Evolutionary conservation across 2,888 invertebrate species (phyloP).

Genomic region (Hermaeophaga mercurialis): DNA sequence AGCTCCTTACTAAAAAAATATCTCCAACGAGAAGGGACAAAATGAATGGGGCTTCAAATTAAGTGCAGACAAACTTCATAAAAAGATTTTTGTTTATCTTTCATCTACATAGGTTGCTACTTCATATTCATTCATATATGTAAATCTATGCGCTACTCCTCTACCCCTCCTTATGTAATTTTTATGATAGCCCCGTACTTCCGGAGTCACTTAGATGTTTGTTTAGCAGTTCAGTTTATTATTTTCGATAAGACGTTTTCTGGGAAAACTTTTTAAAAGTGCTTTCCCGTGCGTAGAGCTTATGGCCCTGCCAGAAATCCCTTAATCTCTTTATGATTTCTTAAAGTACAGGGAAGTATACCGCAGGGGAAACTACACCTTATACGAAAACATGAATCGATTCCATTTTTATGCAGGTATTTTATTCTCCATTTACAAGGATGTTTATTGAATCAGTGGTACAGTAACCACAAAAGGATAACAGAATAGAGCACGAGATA

Average conservation of each 20-base stretch:
- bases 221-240: slow-evolving; percentile 41
- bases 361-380: background rate
- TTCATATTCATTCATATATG: slow-evolving; percentile 33
- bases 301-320: slow-evolving; percentile 40
- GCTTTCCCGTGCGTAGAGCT: slow-evolving; percentile 41
- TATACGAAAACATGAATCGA: background rate
- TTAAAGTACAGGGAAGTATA: slow-evolving; percentile 40
- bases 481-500: too few species aligned
- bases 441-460: too few species aligned
- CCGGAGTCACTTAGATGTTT: slow-evolving; percentile 33
- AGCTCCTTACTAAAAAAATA: background rate
- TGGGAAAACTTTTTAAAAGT: slow-evolving; percentile 39
- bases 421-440: too few species aligned
- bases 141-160: slow-evolving; percentile 30
- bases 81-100: slow-evolving; percentile 14
- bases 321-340: slow-evolving; percentile 49
- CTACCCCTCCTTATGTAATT: slow-evolving; percentile 28
- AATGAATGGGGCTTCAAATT: slow-evolving; percentile 3
- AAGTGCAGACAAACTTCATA: slow-evolving; percentile 15
- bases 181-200: slow-evolving; percentile 30
- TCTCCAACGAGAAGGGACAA: background rate
- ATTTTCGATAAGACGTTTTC: slow-evolving; percentile 48
- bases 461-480: too few species aligned
- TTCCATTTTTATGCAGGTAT: too few species aligned
- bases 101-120: slow-evolving; percentile 7